phyloP scores from a whole-genome alignment of 2,888 invertebrate species.

The Dolichomitus sp. region DNA sequence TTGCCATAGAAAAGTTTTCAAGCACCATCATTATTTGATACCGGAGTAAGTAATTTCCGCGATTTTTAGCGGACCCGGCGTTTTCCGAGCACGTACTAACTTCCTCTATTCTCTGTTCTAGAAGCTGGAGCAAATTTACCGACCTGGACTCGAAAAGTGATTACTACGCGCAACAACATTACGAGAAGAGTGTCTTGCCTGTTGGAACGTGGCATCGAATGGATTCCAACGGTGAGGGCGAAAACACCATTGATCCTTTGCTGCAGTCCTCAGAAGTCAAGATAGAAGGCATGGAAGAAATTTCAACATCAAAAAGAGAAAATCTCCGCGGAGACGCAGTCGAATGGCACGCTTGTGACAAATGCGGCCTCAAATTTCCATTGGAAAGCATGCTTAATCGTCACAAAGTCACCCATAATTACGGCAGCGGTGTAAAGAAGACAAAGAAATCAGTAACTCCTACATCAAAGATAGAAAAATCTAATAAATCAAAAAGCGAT shows the following conservation, averaged over 20 bases:
- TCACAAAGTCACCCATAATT: slow-evolving; percentile 73
- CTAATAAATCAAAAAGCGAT: not conserved
- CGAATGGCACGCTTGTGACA: slow-evolving; percentile 72
- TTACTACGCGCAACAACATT: slow-evolving; percentile 54
- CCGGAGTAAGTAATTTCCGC: slow-evolving; percentile 63
- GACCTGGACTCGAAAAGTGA: slow-evolving; percentile 62
- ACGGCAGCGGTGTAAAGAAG: slow-evolving; percentile 12
- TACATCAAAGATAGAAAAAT: slow-evolving; percentile 15
- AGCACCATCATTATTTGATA: slow-evolving; percentile 49
- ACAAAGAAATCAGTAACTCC: slow-evolving; percentile 6
- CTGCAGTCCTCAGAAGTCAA: slow-evolving; percentile 38
- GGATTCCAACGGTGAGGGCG: slow-evolving; percentile 57
- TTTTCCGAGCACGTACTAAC: slow-evolving; percentile 45
- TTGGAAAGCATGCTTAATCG: slow-evolving; percentile 76
- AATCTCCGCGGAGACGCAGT: slow-evolving; percentile 48
- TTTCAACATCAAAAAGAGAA: not conserved
- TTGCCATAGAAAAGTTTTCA: slow-evolving; percentile 24
- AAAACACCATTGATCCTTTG: slow-evolving; percentile 10
- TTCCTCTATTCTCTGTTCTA: slow-evolving; percentile 75
- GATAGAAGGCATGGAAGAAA: slow-evolving; percentile 13
- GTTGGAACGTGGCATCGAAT: slow-evolving; percentile 59
- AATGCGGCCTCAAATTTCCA: slow-evolving; percentile 78
- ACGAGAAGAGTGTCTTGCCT: slow-evolving; percentile 65
- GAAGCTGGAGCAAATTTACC: slow-evolving; percentile 58
- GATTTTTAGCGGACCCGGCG: slow-evolving; percentile 42